Conservation (phyloP, 2,888 invertebrate species). For the Tupiocoris notatus region DNA sequence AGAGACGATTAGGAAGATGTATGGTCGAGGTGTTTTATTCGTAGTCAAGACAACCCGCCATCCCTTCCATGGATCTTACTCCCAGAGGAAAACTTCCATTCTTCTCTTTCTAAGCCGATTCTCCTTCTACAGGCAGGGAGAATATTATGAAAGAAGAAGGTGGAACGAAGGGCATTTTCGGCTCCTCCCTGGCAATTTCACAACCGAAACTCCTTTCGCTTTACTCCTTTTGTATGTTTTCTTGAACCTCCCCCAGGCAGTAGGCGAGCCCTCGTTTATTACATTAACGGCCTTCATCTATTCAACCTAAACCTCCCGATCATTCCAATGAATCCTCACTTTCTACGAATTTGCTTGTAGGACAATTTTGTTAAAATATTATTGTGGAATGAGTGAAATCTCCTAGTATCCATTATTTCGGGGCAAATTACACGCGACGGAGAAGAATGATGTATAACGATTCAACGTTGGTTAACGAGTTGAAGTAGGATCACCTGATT, state of each 20-base stretch:
- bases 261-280: conserved; percentile 38
- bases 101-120: background rate
- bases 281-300: conserved; percentile 43
- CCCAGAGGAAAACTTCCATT: conserved; percentile 13
- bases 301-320: background rate
- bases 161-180: background rate
- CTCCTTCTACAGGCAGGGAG: background rate
- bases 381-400: too few relatives aligned
- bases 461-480: too few relatives aligned
- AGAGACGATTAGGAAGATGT: conserved; percentile 45
- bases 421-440: too few relatives aligned
- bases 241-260: conserved; percentile 40
- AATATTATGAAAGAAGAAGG: background rate
- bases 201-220: background rate
- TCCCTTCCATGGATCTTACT: background rate
- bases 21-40: conserved; percentile 47
- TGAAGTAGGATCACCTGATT: too few relatives aligned
- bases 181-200: conserved; percentile 30
- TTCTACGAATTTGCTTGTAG: background rate
- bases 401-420: too few relatives aligned
- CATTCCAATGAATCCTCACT: background rate
- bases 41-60: conserved; percentile 44
- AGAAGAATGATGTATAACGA: too few relatives aligned
- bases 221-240: conserved; percentile 35
- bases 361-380: background rate